Base-by-base conservation (phyloP, 2,888 invertebrate species). In the Nemoura dubitans region DNA sequence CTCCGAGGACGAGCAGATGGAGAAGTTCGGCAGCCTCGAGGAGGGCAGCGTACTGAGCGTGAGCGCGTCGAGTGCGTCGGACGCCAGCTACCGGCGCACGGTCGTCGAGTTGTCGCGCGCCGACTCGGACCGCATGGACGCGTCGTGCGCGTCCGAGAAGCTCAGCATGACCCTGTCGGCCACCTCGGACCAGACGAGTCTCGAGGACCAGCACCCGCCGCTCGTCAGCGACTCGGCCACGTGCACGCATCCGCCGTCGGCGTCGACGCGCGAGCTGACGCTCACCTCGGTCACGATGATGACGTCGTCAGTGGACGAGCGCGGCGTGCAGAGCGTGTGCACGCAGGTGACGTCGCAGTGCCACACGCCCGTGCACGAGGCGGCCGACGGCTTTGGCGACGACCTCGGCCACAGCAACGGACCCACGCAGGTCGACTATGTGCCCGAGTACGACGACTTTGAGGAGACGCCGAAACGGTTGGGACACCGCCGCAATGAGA, bases 61-160 rank as follows among this genome's bases (percentile, higher is more conserved):
- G 86, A 94, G 94, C 89, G 91, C 93, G 89, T 94, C 94, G 0
- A 94, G 94, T 89, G 92, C 93, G 30, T 94, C 94, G 0, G 93
- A 93, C 28, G 90, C 91, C 30, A 90, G 91, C 16, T 91, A 91
- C 76, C 89, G 91, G 86, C 89, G 90, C 89, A 93, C 92, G 25
- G 92, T 92, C 0, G 91, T 92, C 85, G 93, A 93, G 89, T 88
- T 91, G 30, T 91, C 92, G 0, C 90, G 91, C 88, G 91, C 91
- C 1, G 92, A 92, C 89, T 91, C 91, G n/a, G 92, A 92, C 87
- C 90, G 90, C 87, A 89, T 91, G 88, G 92, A 92, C 88, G 90
- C 91, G 82, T 89, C 90, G 27, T 89, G 89, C 14, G 89, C 90
- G 16, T 90, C 90, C 29, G 90, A 90, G 85, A 90, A 89, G 86